Evolutionary conservation across 2,888 invertebrate genomes (phyloP).

Genomic region (Sipha maydis): DNA sequence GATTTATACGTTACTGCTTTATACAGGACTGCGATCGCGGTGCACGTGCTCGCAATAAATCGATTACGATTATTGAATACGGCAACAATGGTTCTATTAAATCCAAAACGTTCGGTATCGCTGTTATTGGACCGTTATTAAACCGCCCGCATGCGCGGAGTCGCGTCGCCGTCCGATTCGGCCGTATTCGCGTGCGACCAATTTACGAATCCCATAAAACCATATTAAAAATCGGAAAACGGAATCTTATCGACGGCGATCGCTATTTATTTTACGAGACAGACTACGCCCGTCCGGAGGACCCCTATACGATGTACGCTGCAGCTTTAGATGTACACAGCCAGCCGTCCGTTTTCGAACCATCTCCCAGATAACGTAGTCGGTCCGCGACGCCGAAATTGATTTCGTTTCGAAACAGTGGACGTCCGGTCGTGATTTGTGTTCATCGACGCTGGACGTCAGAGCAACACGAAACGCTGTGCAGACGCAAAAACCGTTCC

Average conservation of each 20-base stretch:
- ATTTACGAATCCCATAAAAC: constrained; percentile 27
- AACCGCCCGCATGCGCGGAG: background rate
- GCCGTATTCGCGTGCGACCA: background rate
- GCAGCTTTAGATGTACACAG: background rate
- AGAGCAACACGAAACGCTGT: too few relatives aligned
- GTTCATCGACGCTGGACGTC: too few relatives aligned
- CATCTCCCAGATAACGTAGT: too few relatives aligned
- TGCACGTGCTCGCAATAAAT: background rate
- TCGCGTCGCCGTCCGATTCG: background rate
- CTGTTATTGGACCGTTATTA: background rate
- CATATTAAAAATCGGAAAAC: constrained; percentile 15
- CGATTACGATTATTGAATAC: background rate
- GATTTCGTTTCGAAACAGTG: background rate
- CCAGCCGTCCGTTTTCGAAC: background rate
- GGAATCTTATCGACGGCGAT: constrained; percentile 23
- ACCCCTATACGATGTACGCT: constrained; percentile 2
- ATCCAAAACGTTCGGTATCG: too few relatives aligned
- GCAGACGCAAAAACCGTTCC: too few relatives aligned
- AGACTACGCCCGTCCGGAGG: background rate
- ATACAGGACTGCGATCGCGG: background rate
- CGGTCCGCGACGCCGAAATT: background rate
- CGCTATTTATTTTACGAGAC: constrained; percentile 39
- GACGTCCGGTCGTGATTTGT: too few relatives aligned
- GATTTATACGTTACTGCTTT: background rate
- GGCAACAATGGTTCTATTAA: background rate